These are phyloP conservation scores for Azemiops feae DNA, from an alignment of 2,113 vertebrate genomes.

Conservation along the genomic window DNA sequence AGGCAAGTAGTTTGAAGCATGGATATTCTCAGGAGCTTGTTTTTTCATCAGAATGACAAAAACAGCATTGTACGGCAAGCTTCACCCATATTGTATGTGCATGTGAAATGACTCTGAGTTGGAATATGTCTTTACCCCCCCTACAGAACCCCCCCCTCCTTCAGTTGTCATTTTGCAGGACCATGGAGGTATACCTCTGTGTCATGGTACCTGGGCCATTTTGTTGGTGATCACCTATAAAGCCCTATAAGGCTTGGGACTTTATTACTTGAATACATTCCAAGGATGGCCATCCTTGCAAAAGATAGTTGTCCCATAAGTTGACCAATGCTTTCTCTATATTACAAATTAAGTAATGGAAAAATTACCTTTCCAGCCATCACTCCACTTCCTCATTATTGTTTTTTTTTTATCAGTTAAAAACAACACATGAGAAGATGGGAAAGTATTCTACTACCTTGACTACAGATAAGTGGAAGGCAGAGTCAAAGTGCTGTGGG, in stretches of 20 bases:
- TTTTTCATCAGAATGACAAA: not conserved
- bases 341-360: not conserved
- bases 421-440: not conserved
- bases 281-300: not conserved
- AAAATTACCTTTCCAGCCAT: not conserved
- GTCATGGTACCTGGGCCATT: not conserved
- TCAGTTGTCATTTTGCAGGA: not conserved
- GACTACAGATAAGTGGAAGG: not conserved
- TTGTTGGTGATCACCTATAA: not conserved
- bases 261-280: not conserved
- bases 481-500: not conserved
- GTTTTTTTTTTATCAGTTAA: not conserved
- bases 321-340: not conserved
- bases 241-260: not conserved
- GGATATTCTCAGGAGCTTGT: no score
- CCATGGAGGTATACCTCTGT: not conserved
- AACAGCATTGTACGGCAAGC: not conserved
- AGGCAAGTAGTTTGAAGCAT: not conserved
- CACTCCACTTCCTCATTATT: not conserved
- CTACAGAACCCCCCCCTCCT: not conserved
- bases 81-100: not conserved
- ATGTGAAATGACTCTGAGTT: not conserved
- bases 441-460: not conserved
- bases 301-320: not conserved
- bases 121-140: not conserved